Percentiles rank a stretch among this genome's conserved stretches.
Evolutionary conservation across 2,113 vertebrate genomes (phyloP).

Genomic region (Urocynchramus pylzowi): DNA sequence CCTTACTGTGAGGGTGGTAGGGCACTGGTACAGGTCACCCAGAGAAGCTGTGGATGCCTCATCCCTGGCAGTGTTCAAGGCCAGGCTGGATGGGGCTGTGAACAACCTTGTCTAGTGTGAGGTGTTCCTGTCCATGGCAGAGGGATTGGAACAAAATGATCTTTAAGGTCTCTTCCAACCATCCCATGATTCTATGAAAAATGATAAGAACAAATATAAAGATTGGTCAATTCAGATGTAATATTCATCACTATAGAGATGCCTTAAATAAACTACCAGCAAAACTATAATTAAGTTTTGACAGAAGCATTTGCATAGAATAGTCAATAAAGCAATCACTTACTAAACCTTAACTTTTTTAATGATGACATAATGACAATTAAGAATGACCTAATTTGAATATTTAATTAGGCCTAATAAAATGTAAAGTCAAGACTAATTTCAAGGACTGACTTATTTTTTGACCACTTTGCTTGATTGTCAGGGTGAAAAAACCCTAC

Average conservation of each 20-base stretch:
- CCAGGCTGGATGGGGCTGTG: background rate
- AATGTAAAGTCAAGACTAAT: background rate
- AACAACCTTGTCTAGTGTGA: background rate
- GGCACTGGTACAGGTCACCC: no score
- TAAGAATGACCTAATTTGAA: background rate
- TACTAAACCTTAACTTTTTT: background rate
- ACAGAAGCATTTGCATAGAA: background rate
- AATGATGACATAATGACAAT: conserved; percentile 24
- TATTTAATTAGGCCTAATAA: background rate
- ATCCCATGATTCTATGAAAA: background rate
- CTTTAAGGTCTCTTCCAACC: background rate
- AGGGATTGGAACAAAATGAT: background rate
- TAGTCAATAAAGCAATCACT: background rate
- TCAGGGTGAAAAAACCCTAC: background rate
- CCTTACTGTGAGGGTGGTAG: background rate
- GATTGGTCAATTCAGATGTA: background rate
- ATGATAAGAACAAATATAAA: background rate
- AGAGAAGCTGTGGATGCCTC: background rate
- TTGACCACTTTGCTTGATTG: background rate
- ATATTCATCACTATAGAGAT: background rate
- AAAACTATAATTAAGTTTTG: background rate
- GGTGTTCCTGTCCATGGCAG: background rate
- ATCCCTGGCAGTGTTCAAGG: background rate
- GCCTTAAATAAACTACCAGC: background rate
- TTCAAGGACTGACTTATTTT: background rate